Evolutionary conservation across 1,140 invertebrate genomes (phyloP), one percentile per base, ranked within the genome.

Genomic region (Agrypnia vestita): DNA sequence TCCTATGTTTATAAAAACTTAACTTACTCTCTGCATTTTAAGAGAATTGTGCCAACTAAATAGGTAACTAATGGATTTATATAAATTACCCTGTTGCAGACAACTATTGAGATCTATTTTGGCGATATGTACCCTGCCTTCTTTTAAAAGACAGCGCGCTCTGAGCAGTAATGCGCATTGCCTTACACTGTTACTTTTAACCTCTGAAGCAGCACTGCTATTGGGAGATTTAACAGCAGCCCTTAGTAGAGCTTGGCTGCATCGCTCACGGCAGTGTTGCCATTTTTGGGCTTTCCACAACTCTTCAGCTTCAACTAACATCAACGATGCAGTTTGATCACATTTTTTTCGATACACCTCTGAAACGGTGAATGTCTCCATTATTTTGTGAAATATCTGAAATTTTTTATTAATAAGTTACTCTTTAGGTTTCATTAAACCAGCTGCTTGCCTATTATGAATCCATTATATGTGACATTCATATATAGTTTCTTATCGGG

Each of bases 261-360:
- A 76, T 10, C 43, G 25, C 17, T 62, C 59, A 13, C 59, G 44
- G 11, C 73, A 62, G 35, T 47, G 46, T 12, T 19, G 43, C 73
- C 73, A 76, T 7, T 76, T 11, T 17, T 76, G 19, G 12, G 12
- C 15, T 21, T 43, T 44, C 69, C 69, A 73, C 6, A 76, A 25
- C 15, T 61, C 15, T 61, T 76, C 55, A 12, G 73, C 73, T 12
- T 76, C 59, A 19, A 44, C 13, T 25, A 76, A 9, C 43, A 46
- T 61, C 47, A 19, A 15, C 4, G 10, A 35, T 46, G 73, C 73
- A 4, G 55, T 62, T 62, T 47, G 21, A 4, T 61, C 15, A 61
- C 59, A 59, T 76, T 76, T 76, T 47, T 76, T 76, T 53, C 73
- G 53, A 46, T 76, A 76, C 17, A 76, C 73, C 43, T 76, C 73